These are phyloP conservation scores for Silurus asotus DNA, from an alignment of 2,113 vertebrate species.

Conservation along the genomic window DNA sequence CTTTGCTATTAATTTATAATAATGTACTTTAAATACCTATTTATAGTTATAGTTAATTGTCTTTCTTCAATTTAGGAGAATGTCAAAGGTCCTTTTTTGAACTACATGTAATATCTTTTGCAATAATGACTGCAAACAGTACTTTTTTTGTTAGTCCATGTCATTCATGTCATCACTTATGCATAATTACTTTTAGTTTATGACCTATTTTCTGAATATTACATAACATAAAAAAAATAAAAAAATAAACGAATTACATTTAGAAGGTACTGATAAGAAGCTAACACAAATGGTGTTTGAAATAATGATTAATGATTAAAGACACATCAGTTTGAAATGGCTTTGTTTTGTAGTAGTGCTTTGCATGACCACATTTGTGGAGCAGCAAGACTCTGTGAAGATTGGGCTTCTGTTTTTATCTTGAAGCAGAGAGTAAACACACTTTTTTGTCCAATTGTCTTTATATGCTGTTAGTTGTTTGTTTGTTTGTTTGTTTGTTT, in stretches of 20 bases:
- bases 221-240: no score
- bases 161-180: not conserved
- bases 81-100: not conserved
- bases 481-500: not conserved
- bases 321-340: not conserved
- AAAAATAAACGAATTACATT: no score
- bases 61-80: not conserved
- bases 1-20: not conserved
- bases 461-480: not conserved
- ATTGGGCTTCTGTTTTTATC: not conserved
- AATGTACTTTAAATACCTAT: not conserved
- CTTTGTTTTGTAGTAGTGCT: not conserved
- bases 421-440: not conserved
- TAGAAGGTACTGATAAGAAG: not conserved
- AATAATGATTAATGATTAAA: not conserved
- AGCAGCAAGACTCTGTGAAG: not conserved
- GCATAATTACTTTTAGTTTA: not conserved
- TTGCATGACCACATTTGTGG: not conserved
- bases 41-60: not conserved
- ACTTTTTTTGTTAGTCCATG: not conserved
- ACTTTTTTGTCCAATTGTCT: not conserved
- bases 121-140: not conserved
- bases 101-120: not conserved
- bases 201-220: not conserved
- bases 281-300: not conserved